Percentiles rank a stretch among this genome's conserved stretches.
phyloP scores from a whole-genome alignment of 2,888 invertebrate genomes.

The Cephonodes hylas region DNA sequence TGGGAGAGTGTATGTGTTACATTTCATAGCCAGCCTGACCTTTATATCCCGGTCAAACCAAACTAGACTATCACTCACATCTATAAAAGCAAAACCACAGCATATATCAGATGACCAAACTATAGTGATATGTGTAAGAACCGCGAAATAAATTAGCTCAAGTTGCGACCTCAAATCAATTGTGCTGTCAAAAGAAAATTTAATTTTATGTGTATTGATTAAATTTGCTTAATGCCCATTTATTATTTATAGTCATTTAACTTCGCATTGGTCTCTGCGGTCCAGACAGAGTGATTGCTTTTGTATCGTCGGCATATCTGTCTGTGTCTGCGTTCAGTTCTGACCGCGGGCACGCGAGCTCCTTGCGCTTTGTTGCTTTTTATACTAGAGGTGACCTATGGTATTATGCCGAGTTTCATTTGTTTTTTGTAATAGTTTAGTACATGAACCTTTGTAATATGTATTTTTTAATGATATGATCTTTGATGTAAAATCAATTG shows the following conservation, averaged over 20 bases:
- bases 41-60: too few relatives aligned
- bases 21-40: too few relatives aligned
- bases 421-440: too few relatives aligned
- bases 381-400: not conserved
- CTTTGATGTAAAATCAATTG: too few relatives aligned
- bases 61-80: too few relatives aligned
- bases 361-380: not conserved
- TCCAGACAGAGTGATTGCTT: conserved; percentile 33
- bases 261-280: conserved; percentile 25
- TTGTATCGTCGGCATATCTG: conserved; percentile 23
- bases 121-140: not conserved
- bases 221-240: not conserved
- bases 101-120: not conserved
- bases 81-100: not conserved
- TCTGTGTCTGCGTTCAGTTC: not conserved
- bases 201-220: not conserved
- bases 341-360: not conserved
- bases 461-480: not conserved
- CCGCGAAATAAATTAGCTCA: not conserved
- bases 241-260: conserved; percentile 11
- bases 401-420: not conserved
- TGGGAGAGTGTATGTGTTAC: too few relatives aligned
- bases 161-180: not conserved
- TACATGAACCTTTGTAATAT: too few relatives aligned
- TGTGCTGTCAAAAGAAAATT: not conserved